Evolutionary conservation across 2,888 invertebrate species (phyloP), one percentile per base, ranked within the genome.

Genomic region (Lithophane ornitopus): DNA sequence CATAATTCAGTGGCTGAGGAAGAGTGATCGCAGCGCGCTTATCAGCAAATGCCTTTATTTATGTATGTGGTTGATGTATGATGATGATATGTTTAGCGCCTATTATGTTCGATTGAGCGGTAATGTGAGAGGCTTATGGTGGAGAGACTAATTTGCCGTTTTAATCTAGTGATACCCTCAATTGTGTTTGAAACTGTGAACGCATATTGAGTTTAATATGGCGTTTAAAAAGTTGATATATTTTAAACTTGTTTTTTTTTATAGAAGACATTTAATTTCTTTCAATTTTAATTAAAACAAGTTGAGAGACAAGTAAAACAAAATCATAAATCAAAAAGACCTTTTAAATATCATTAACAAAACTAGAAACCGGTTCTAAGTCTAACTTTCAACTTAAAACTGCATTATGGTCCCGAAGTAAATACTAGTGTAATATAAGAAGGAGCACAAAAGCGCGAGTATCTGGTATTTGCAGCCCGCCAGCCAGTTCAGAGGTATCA

Each of bases 401-500:
- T 86, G 68, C 68, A 86, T 71, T 79, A 74, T 69, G 73, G 59
- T 58, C 26, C 8, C 6, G 46, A 67, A 84, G 84, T 74, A 84
- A 78, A 83, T 62, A 84, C 82, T 46, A 65, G 56, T 54, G 73
- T 83, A 69, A 83, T 74, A 78, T 86, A 84, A 9, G 34, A 39
- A 26, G 44, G 49, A 26, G 70, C 65, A 86, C 83, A 84, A 83
- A 66, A 66, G 80, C 68, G 22, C 26, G 39, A 71, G 83, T 83
- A 83, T 86, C 83, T 79, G 80, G 80, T 75, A 78, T 77, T 82
- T 69, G 78, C 86, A 85, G 85, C 59, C 78, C 70, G 75, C 82
- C 86, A 78, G 62, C 70, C 80, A 71, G 71, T 82, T 74, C 81
- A 70, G 74, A 70, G 76, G 74, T 86, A 89, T 89, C 88, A 78